Conservation (phyloP, 2,113 vertebrate genomes). For the Tauraco erythrolophus region DNA sequence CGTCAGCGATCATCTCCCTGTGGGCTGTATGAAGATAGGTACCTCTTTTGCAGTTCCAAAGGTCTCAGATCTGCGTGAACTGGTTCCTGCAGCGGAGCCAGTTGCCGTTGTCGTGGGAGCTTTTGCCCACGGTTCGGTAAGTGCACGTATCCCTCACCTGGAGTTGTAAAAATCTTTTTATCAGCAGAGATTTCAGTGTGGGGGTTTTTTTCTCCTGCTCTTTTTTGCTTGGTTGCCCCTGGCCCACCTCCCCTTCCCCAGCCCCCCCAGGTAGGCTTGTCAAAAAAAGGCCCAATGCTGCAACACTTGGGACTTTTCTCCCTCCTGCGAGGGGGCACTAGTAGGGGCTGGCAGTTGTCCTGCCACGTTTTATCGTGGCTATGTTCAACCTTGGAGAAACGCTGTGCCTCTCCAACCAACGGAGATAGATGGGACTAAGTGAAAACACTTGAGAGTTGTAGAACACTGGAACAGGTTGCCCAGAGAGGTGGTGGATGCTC, state of each 20-base stretch:
- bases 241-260: accelerated
- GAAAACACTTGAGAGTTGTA: too few relatives aligned
- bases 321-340: not conserved
- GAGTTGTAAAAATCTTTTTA: not conserved
- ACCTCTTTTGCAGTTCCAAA: slow-evolving; percentile 85
- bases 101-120: slow-evolving; percentile 91
- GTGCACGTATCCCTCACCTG: not conserved
- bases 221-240: not conserved
- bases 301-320: not conserved
- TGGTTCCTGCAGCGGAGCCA: slow-evolving; percentile 86
- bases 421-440: not conserved
- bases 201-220: not conserved
- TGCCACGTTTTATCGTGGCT: not conserved
- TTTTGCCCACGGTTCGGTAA: slow-evolving; percentile 94
- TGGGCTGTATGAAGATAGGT: slow-evolving; percentile 88
- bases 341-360: not conserved
- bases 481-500: too few relatives aligned
- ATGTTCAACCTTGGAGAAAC: not conserved
- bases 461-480: too few relatives aligned
- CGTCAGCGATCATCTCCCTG: slow-evolving; percentile 91
- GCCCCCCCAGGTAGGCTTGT: accelerated
- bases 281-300: not conserved
- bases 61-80: slow-evolving; percentile 77
- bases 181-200: not conserved
- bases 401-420: not conserved